Conservation (phyloP, 2,797 vertebrate genomes). For the Poeciliopsis gracilis region DNA sequence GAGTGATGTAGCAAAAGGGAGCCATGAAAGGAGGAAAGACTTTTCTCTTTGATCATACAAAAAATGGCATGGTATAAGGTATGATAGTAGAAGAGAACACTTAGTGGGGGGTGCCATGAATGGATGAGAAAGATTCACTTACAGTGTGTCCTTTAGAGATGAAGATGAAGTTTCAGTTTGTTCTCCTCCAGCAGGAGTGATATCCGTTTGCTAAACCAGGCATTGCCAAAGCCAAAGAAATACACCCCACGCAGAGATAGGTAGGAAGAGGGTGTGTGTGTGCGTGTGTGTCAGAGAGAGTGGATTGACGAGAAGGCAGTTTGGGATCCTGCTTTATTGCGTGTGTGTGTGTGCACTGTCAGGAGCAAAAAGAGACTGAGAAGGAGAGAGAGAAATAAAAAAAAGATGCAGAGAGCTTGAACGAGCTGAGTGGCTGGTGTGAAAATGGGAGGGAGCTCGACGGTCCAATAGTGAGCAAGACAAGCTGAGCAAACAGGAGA, state of each 20-base stretch:
- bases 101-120: conserved; percentile 5
- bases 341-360: conserved; percentile 28
- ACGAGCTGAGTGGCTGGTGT: conserved; percentile 67
- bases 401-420: conserved; percentile 59
- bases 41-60: conserved; percentile 23
- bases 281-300: conserved; percentile 18
- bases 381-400: conserved; percentile 39
- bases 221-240: conserved; percentile 56
- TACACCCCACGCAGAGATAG: conserved; percentile 43
- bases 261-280: conserved; percentile 27
- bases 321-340: conserved; percentile 44
- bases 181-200: conserved; percentile 57
- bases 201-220: conserved; percentile 53
- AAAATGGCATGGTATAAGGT: conserved; percentile 25
- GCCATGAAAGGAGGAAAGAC: conserved; percentile 24
- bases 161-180: conserved; percentile 60
- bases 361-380: conserved; percentile 33
- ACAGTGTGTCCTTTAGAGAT: conserved; percentile 57
- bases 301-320: conserved; percentile 7
- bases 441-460: conserved; percentile 69
- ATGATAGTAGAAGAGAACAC: conserved; percentile 24
- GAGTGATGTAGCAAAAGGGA: conserved; percentile 31
- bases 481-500: conserved; percentile 64
- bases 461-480: conserved; percentile 64
- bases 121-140: conserved; percentile 52